Base-by-base conservation (phyloP, 1,140 invertebrate species). In the Cepaea nemoralis region DNA sequence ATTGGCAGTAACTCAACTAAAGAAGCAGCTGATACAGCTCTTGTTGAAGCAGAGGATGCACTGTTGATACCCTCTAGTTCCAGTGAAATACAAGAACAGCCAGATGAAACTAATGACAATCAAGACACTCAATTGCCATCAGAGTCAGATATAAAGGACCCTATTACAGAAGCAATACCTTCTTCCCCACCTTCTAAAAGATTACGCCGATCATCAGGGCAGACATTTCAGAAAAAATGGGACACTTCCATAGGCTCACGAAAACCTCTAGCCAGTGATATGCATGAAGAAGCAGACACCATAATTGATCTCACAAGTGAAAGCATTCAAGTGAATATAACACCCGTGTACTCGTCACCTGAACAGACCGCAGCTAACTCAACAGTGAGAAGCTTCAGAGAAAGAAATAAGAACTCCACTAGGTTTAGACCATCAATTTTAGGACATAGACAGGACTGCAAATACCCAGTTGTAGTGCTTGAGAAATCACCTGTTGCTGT, bases 391-490 rank as follows among this genome's bases (percentile, higher is more conserved):
- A 45, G 8, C 16, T 45, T 45, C 42, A 22, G 37, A 71, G 69
- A 40, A 0, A 35, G 31, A 1, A 39, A 45, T 27, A 45, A 31
- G 59, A 31, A 10, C 3, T 31, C 69, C 1, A 45, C 39, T 40
- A 71, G 40, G 19, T 71, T 71, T 27, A 39, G 69, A 10, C 69
- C 69, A 40, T 71, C 31, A n/a, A 71, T 71, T 45, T 33, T 71
- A 39, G 35, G 69, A 24, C 37, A 71, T 40, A 77, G 27, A 39
- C 33, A 50, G 16, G 42, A 3, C 66, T 24, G 31, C 0, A 78
- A 78, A 31, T 78, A 78, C 27, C 77, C 77, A 40, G 77, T 78
- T 69, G 77, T 78, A 37, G 39, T 78, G 0, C 31, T 78, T 24
- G 77, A 80, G 39, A 80, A 80, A 37, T 71, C 78, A 39, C 27